Evolutionary conservation across 2,113 vertebrate species (phyloP), one percentile per base, ranked within the genome.

Genomic region (Otus sunia): DNA sequence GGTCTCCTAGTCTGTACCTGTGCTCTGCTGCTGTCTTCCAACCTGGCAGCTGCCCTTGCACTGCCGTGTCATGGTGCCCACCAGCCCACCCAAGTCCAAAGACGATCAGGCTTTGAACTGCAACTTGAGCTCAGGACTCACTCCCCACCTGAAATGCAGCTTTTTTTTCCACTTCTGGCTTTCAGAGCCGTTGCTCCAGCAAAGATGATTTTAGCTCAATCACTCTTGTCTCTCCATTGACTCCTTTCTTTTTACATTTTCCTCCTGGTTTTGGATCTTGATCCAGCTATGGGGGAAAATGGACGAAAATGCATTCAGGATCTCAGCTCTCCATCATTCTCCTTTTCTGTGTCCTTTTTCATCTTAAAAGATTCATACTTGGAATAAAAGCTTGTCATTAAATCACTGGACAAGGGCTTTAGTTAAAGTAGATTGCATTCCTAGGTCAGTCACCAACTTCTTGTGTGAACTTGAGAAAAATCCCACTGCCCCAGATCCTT

Each of bases 11-110:
- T 52, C 49, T 83, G 36, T 45, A 41, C 8, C 20, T 64, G 14
- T 29, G 50, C 59, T 92, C 23, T 45, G 49, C 68, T 80, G 12
- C n/a, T 86, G 71, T 27, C 5, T 63, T 49, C 72, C 10, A 4
- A 27, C 23, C 59, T 37, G 32, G 32, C 82, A 77, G 77, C 26
- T 66, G 47, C 17, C 52, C n/a, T 68, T 63, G n/a, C 22, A 21
- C 32, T 37, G 43, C 30, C 0, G 0, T 34, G 41, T 32, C 27
- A 5, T 3, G 12, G 49, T 26, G 17, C n/a, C 27, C 5, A 82
- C 29, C 74, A 78, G 27, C 49, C 14, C 86, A 71, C 17, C 15
- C 18, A 20, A 37, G 11, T 12, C 34, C 47, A 39, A 29, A 86
- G 17, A 92, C 37, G 19, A 43, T 8, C 49, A 80, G 23, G 72